phyloP scores from a whole-genome alignment of 1,140 invertebrate genomes.

The Zaprionus taronus region DNA sequence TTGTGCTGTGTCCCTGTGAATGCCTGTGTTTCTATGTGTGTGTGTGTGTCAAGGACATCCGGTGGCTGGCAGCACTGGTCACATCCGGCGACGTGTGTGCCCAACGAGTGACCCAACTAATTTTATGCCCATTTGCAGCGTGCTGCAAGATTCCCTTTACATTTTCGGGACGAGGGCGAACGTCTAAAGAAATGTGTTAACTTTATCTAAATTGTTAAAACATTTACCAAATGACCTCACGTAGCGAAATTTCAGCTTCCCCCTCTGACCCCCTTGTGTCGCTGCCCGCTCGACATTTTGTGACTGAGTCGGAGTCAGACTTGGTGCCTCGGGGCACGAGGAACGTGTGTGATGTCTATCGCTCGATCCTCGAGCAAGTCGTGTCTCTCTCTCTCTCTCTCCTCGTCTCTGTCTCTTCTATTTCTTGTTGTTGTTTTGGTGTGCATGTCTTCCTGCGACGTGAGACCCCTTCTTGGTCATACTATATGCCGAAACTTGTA shows the following conservation, averaged over 20 bases:
- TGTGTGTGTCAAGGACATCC: conserved; percentile 64
- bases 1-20: conserved; percentile 13
- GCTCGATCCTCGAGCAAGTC: conserved; percentile 29
- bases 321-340: not conserved
- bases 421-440: conserved; percentile 14
- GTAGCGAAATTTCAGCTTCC: conserved; percentile 54
- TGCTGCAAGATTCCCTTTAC: conserved; percentile 53
- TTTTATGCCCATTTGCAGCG: conserved; percentile 77
- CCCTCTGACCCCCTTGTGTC: conserved; percentile 24
- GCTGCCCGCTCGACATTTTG: conserved; percentile 12
- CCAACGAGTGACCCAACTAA: conserved; percentile 72
- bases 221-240: conserved; percentile 83
- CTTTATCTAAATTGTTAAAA: conserved; percentile 84
- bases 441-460: conserved; percentile 36
- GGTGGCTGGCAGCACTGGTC: conserved; percentile 55
- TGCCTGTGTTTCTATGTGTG: conserved; percentile 10
- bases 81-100: conserved; percentile 61
- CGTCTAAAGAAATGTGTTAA: conserved; percentile 78
- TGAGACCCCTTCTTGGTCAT: conserved; percentile 21
- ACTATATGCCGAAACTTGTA: not conserved
- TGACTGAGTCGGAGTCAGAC: not conserved
- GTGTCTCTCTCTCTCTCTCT: not conserved
- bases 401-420: not conserved
- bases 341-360: conserved; percentile 32
- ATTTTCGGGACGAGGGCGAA: conserved; percentile 38